Percentiles rank a stretch among this genome's conserved stretches.
phyloP scores from a whole-genome alignment of 2,888 invertebrate species.

The Busseola fusca region DNA sequence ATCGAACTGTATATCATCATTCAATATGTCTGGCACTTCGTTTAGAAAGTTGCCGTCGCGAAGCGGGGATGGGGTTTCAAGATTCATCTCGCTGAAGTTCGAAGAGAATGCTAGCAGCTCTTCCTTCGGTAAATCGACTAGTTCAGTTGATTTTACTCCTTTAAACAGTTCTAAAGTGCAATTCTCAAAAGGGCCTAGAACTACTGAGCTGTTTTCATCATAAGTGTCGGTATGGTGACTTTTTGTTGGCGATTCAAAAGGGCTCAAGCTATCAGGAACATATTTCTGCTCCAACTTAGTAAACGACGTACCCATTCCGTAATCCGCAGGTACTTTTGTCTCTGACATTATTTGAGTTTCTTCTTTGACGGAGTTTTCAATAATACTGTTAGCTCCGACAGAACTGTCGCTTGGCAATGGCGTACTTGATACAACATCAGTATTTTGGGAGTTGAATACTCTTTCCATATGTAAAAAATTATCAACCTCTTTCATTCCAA shows the following conservation, averaged over 20 bases:
- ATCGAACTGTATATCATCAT: constrained; percentile 78
- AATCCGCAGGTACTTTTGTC: constrained; percentile 70
- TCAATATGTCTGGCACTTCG: constrained; percentile 83
- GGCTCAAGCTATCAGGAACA: constrained; percentile 78
- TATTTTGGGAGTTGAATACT: constrained; percentile 64
- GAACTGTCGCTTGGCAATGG: constrained; percentile 79
- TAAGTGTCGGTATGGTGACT: constrained; percentile 84
- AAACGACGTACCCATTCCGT: constrained; percentile 67
- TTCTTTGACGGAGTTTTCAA: constrained; percentile 67
- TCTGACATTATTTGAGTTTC: constrained; percentile 65
- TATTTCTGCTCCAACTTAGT: constrained; percentile 77
- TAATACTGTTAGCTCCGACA: constrained; percentile 65
- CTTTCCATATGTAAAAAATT: constrained; percentile 79
- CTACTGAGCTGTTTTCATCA: constrained; percentile 88
- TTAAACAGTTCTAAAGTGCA: constrained; percentile 87
- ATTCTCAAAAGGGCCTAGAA: constrained; percentile 89
- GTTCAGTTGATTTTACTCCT: constrained; percentile 83
- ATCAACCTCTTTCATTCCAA: constrained; percentile 71
- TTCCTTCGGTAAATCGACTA: constrained; percentile 82
- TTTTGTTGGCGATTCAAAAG: constrained; percentile 84
- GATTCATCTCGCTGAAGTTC: constrained; percentile 86
- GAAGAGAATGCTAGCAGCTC: constrained; percentile 88
- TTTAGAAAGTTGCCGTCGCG: constrained; percentile 84
- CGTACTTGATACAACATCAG: constrained; percentile 75
- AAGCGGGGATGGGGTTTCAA: constrained; percentile 85